Base-by-base conservation (phyloP, 2,113 vertebrate species). In the Choloepus hoffmanni region DNA sequence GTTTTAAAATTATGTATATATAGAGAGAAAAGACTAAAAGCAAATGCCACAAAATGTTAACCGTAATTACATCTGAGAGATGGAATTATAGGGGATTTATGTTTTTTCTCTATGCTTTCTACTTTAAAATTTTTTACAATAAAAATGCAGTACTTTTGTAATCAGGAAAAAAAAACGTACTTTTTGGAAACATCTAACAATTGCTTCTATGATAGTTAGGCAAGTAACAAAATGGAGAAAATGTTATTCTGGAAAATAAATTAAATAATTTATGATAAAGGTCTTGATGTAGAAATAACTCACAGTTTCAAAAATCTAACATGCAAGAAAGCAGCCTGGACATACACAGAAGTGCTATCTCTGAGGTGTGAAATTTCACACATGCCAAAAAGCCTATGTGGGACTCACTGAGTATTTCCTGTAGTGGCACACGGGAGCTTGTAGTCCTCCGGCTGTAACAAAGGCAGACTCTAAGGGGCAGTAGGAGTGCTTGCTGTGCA, bases 331-430 rank as follows among this genome's bases (percentile, higher is more conserved):
- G 74, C 82, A 84, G 88, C 62, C 94, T 79, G 90, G 96, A 94
- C 92, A 91, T 50, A 89, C 62, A 90, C 77, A 95, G 85, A 95
- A 94, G 91, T 79, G 85, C 78, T 85, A n/a, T 95, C 89, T 96
- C 24, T 2, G 84, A 97, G 95, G 94, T 94, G 95, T 97, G 96
- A 95, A 96, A 96, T 97, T 96, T 97, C 96, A 97, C 94, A 96
- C 96, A 72, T 92, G 92, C 91, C 96, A 83, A 70, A 89, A 36
- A 36, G 96, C 92, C 65, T 82, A 65, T 45, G 4, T 5, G 1
- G 26, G 26, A 26, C 63, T 65, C 50, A 28, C 48, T 45, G 92
- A 95, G 23, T 24, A 85, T 90, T 91, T 85, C 81, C 73, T 94
- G 82, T 90, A 70, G 92, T 79, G 85, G 90, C 63, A 94, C 90